Conservation (phyloP, 1,140 invertebrate species). For the Papilio aristodemus region DNA sequence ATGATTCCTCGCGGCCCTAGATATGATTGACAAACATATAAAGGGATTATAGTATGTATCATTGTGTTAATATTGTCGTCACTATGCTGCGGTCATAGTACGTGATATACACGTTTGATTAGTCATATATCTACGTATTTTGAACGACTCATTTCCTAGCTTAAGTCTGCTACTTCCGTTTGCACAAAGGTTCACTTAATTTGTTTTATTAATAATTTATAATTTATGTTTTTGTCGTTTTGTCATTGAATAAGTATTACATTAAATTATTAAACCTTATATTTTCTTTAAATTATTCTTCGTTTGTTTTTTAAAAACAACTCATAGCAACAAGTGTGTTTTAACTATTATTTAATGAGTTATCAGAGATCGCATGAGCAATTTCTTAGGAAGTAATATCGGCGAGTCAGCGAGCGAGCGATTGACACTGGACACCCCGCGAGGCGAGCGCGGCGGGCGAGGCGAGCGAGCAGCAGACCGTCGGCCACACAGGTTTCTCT, state of each 20-base stretch:
- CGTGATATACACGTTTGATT: conserved; percentile 18
- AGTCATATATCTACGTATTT: conserved; percentile 14
- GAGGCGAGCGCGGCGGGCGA: conserved; percentile 41
- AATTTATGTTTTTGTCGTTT: no score
- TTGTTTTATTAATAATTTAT: no score
- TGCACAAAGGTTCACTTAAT: not conserved
- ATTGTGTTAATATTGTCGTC: conserved; percentile 5
- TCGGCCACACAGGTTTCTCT: conserved; percentile 62
- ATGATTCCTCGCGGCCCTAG: conserved; percentile 1
- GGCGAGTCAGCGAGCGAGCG: conserved; percentile 58
- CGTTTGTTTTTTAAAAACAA: not conserved
- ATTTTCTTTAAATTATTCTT: no score
- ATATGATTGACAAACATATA: not conserved
- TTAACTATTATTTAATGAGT: conserved; percentile 28
- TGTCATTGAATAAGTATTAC: no score
- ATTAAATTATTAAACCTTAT: not conserved
- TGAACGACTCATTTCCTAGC: conserved; percentile 16
- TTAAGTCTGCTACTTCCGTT: conserved; percentile 22
- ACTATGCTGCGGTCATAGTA: conserved; percentile 5
- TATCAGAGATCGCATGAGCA: conserved; percentile 55
- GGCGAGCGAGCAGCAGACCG: conserved; percentile 36
- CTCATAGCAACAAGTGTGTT: not conserved
- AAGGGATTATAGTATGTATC: conserved; percentile 24
- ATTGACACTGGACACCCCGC: conserved; percentile 61
- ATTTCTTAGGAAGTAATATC: conserved; percentile 65